Conservation (phyloP, 2,888 invertebrate genomes). For the Synanthedon myopaeformis region DNA sequence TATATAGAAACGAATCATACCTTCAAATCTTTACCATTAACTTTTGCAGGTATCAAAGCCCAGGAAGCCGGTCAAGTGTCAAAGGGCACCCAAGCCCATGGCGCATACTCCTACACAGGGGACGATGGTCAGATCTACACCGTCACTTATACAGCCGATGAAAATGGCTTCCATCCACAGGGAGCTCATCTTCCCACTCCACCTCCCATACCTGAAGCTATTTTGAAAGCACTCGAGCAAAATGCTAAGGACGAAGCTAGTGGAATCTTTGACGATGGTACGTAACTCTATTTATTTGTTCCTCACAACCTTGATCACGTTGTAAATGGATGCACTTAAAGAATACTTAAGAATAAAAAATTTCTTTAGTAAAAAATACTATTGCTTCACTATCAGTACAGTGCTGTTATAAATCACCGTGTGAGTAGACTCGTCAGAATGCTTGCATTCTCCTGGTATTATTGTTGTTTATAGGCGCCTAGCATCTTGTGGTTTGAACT, state of each 20-base stretch:
- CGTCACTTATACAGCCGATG: constrained; percentile 69
- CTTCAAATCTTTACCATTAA: too few species aligned
- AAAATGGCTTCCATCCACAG: constrained; percentile 67
- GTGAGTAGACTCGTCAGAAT: too few species aligned
- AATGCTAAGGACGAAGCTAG: constrained; percentile 61
- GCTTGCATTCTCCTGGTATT: too few species aligned
- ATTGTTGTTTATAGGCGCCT: too few species aligned
- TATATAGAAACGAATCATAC: too few species aligned
- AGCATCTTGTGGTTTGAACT: too few species aligned
- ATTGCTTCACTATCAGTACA: too few species aligned
- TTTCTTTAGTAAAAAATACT: too few species aligned
- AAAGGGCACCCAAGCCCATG: constrained; percentile 49
- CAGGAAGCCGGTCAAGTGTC: constrained; percentile 53
- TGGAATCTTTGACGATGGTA: constrained; percentile 63
- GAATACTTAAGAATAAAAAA: too few species aligned
- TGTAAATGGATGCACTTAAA: too few species aligned
- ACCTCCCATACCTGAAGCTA: constrained; percentile 69
- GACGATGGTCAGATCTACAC: constrained; percentile 70
- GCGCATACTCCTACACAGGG: constrained; percentile 68
- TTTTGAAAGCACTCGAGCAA: constrained; percentile 55
- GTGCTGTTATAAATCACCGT: too few species aligned
- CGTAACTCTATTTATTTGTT: constrained; percentile 10
- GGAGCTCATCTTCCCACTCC: constrained; percentile 71
- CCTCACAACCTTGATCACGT: too few species aligned
- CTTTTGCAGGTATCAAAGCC: constrained; percentile 55